Conservation (phyloP, 2,888 invertebrate species). For the Hypomecis atomaria region DNA sequence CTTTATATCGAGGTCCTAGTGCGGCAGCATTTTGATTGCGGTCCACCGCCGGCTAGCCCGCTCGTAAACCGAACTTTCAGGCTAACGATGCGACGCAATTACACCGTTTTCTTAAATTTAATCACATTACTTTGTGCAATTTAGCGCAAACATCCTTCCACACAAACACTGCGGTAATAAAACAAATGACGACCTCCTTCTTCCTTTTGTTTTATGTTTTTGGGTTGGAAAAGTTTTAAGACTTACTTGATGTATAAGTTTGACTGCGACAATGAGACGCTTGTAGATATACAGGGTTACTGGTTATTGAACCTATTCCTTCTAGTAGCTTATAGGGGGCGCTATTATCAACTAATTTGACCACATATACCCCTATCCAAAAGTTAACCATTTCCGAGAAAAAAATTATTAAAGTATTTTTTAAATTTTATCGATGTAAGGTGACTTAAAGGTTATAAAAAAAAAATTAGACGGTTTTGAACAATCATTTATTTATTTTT, state of each 20-base stretch:
- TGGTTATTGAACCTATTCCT: no score
- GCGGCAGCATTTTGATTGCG: conserved; percentile 72
- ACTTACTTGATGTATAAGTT: neutral
- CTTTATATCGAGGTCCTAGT: conserved; percentile 49
- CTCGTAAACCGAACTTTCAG: conserved; percentile 65
- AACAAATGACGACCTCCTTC: conserved; percentile 10
- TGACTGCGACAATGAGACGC: neutral
- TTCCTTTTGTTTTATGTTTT: conserved; percentile 12
- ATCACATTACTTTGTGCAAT: conserved; percentile 45
- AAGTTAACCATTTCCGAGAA: no score
- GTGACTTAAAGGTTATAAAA: no score
- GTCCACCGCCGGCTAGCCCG: conserved; percentile 55
- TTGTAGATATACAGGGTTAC: no score
- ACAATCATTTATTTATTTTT: no score
- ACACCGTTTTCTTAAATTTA: conserved; percentile 63
- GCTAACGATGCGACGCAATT: conserved; percentile 58
- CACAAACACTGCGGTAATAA: conserved; percentile 14
- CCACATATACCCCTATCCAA: no score
- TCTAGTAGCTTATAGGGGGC: no score
- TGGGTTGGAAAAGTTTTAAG: conserved; percentile 8
- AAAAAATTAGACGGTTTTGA: no score
- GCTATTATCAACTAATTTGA: no score
- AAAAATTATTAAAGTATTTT: no score
- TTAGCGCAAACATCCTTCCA: conserved; percentile 27
- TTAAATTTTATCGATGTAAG: no score